Percentiles rank a stretch among this genome's conserved stretches.
Evolutionary conservation across 2,888 invertebrate species (phyloP).

Genomic region (Drosophila greeni): DNA sequence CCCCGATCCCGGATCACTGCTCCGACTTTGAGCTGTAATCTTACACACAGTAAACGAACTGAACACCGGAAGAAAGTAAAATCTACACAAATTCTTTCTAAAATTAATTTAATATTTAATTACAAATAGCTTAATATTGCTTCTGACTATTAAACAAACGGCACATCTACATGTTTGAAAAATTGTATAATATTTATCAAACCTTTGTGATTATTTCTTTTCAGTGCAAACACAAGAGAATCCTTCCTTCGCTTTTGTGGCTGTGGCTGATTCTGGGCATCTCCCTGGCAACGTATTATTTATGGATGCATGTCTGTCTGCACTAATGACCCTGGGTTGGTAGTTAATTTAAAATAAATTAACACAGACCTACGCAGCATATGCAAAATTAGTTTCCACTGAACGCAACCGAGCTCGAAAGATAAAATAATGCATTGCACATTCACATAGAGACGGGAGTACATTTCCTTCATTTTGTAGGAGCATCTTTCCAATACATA

Average conservation of each 20-base stretch:
- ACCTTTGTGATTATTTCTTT: neutral
- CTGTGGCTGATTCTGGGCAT: constrained; percentile 24
- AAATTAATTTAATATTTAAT: neutral
- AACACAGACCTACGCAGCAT: constrained; percentile 24
- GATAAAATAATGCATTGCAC: constrained; percentile 13
- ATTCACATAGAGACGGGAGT: neutral
- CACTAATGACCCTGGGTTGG: constrained; percentile 21
- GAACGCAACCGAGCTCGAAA: constrained; percentile 13
- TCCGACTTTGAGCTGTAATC: constrained; percentile 21
- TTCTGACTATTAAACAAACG: neutral
- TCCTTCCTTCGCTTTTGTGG: constrained; percentile 22
- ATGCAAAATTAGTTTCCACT: constrained; percentile 11
- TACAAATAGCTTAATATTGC: neutral
- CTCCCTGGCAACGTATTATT: constrained; percentile 24
- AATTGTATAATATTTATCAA: too few relatives aligned
- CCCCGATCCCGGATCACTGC: neutral
- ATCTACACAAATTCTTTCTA: too few relatives aligned
- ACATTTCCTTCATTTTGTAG: neutral
- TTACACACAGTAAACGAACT: constrained; percentile 8
- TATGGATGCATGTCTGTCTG: constrained; percentile 21
- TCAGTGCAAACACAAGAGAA: neutral
- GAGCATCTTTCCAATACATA: constrained; percentile 46
- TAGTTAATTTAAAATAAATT: constrained; percentile 41
- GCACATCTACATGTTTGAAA: too few relatives aligned
- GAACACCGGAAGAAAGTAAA: neutral